Base-by-base conservation (phyloP, 2,113 vertebrate species). In the Chamaetylas fuelleborni region DNA sequence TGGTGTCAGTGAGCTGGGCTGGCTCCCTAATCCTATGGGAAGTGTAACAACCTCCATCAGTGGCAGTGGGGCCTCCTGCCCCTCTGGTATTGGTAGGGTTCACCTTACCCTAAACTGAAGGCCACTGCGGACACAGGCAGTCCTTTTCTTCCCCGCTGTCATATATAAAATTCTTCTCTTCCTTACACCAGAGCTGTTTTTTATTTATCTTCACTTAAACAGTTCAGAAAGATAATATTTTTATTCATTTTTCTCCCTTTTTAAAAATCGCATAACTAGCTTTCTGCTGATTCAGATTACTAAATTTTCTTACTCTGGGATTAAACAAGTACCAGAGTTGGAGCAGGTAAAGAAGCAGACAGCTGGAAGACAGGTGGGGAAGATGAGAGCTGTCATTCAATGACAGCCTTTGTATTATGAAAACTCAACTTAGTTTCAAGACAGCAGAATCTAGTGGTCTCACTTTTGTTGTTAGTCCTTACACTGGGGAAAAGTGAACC, bases 41-140 rank as follows among this genome's bases (percentile, higher is more conserved):
- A 58, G 22, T 0, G 0, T 31, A 20, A 56, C 36, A 15, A n/a
- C 11, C 19, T 50, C 28, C 7, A 11, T 8, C 24, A 33, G 1
- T 26, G n/a, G 42, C 61, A 34, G 14, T 2, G 28, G 42, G 12
- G 6, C 23, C 57, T 66, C 12, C 28, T 14, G 36, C 28, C 47
- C 7, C 25, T 47, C 67, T 43, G 45, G 4, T 28, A 2, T 1
- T 19, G 12, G 31, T 13, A 78, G 17, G 9, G 9, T 65, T 88
- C 33, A 8, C 8, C 8, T 76, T n/a, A 31, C 3, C 0, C 34
- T 58, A 5, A 66, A 11, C 15, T 47, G 26, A 58, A 77, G 45
- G 17, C 40, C 51, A 19, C 20, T 64, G 48, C 8, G 77, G 15
- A 11, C 36, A 36, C 14, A 42, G 15, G 13, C 8, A 2, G 15